Evolutionary conservation across 2,888 invertebrate species (phyloP).

Genomic region (Dynastes maya): DNA sequence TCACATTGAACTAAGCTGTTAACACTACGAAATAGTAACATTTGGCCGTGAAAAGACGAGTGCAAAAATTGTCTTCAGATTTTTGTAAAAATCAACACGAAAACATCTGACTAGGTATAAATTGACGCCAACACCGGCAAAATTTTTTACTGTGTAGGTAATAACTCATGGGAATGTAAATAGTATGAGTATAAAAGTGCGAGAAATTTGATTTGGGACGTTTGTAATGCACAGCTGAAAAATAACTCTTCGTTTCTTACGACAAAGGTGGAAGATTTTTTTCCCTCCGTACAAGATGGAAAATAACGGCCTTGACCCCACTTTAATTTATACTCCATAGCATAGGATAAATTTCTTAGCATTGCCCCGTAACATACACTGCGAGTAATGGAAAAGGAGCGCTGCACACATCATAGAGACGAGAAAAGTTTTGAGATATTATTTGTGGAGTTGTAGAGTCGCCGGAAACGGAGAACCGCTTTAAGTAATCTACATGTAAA

Average conservation of each 20-base stretch:
- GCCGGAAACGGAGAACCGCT: background rate
- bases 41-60: too few species aligned
- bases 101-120: too few species aligned
- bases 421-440: background rate
- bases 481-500: conserved; percentile 20
- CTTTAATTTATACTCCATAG: conserved; percentile 1
- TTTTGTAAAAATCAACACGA: too few species aligned
- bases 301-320: conserved; percentile 18
- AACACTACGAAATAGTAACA: too few species aligned
- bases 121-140: too few species aligned
- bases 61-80: too few species aligned
- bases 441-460: background rate
- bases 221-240: background rate
- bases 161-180: background rate
- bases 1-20: too few species aligned
- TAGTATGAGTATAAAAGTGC: background rate
- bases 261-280: background rate
- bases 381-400: background rate
- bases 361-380: background rate
- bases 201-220: conserved; percentile 14
- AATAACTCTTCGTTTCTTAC: conserved; percentile 2
- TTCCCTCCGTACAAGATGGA: background rate
- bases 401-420: background rate
- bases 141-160: too few species aligned
- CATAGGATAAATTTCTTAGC: background rate